Evolutionary conservation across 2,113 vertebrate genomes (phyloP).

Genomic region (Athene noctua): DNA sequence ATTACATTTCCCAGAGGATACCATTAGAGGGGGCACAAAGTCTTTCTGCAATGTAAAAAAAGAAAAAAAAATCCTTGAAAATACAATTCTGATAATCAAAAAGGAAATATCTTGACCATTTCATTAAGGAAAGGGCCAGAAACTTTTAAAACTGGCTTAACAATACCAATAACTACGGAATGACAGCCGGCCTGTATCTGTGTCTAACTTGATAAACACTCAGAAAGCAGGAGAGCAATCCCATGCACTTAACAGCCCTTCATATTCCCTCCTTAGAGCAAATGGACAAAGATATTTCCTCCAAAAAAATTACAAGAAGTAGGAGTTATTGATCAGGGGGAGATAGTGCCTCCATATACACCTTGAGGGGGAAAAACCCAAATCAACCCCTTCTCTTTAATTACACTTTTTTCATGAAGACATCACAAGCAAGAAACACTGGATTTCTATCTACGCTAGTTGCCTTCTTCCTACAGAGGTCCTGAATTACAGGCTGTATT

Average conservation of each 20-base stretch:
- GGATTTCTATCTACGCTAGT: not conserved
- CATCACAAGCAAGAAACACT: not conserved
- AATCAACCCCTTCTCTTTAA: not conserved
- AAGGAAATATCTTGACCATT: not conserved
- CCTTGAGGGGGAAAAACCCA: not conserved
- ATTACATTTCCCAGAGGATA: slow-evolving; percentile 48
- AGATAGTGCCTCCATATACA: not conserved
- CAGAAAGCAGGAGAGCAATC: not conserved
- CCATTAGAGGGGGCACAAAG: slow-evolving; percentile 62
- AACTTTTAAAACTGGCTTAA: not conserved
- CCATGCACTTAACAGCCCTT: not conserved
- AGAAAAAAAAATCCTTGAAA: not conserved
- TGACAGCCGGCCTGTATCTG: not conserved
- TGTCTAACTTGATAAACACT: not conserved
- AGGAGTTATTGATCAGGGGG: not conserved
- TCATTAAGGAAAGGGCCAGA: not conserved
- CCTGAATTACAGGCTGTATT: not conserved
- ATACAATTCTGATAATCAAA: not conserved
- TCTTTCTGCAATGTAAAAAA: not conserved
- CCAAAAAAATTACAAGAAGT: not conserved
- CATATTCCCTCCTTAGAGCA: not conserved
- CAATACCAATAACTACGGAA: not conserved
- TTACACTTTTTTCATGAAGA: not conserved
- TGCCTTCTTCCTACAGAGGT: not conserved
- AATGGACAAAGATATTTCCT: not conserved